Evolutionary conservation across 2,113 vertebrate genomes (phyloP), one percentile per base, ranked within the genome.

Genomic region (Erythrocercus mccallii): DNA sequence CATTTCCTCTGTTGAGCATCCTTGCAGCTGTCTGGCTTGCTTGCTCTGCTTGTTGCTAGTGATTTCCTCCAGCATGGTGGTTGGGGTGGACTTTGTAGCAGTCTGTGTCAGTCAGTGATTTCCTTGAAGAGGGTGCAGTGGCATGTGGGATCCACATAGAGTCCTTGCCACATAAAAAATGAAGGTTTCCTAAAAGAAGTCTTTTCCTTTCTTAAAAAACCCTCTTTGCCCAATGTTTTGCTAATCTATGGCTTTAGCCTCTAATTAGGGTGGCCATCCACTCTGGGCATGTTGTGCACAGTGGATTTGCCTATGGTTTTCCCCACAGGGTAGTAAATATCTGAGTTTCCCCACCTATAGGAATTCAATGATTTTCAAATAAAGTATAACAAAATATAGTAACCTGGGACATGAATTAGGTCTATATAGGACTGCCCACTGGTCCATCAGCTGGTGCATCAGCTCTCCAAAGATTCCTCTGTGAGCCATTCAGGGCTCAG

Each of bases 141-240:
- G 48, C 30, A 0, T 74, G 85, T 57, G 42, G 74, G 61, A 92
- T 87, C 85, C 81, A 87, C 60, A 73, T 20, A 93, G 88, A 91
- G 35, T 85, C 81, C 73, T 93, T 92, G 69, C 78, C 88, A 90
- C 60, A 70, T 81, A 74, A 93, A 93, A 91, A 87, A 74, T 31
- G 14, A 53, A 19, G 5, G 33, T 64, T 93, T 90, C 50, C 30
- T 81, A 53, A 94, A 70, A 61, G 35, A 51, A 81, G 8, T 12
- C 20, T 83, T 88, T 70, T 76, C 10, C 23, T 50, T 91, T 64
- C 71, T 74, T 64, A 51, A 79, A 73, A 94, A 65, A 9, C 4
- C 5, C 31, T 66, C 44, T 51, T 86, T 48, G 44, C 64, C 84
- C 58, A 81, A 30, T 5, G 2, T 80, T 96, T 88, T 82, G 40